A percentile compares a stretch with the other conserved stretches of the same genome.
Conservation (phyloP, 2,797 vertebrate genomes). For the Sparidentex hasta region DNA sequence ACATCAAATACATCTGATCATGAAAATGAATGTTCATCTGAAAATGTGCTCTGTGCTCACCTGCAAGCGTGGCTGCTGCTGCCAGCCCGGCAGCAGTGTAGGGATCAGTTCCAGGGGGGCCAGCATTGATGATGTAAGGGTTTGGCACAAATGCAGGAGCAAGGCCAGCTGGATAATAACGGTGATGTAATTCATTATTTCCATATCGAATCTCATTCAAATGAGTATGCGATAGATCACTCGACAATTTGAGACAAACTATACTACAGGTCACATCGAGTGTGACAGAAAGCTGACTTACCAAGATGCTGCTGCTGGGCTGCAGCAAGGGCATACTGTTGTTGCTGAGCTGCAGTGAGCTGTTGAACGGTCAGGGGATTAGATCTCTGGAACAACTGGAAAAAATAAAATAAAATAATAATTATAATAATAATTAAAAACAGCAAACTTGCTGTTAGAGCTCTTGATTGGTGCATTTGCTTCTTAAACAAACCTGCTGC, state of each 20-base stretch:
- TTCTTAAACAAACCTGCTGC: conserved; percentile 84
- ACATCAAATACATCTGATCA: not conserved
- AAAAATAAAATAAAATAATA: not conserved
- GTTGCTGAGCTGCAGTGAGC: conserved; percentile 95
- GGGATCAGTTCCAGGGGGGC: conserved; percentile 95
- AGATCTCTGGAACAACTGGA: conserved; percentile 95
- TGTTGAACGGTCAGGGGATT: conserved; percentile 95
- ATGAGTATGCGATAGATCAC: not conserved
- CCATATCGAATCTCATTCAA: conserved; percentile 20
- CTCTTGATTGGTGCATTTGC: not conserved
- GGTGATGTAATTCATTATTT: conserved; percentile 44
- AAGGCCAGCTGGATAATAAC: conserved; percentile 88
- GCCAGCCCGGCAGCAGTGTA: conserved; percentile 97
- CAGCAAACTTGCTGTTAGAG: conserved; percentile 6
- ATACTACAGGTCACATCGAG: not conserved
- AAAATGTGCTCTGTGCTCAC: conserved; percentile 74
- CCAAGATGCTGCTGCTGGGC: conserved; percentile 97
- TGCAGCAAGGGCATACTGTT: conserved; percentile 96
- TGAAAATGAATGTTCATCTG: not conserved
- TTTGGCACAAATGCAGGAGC: conserved; percentile 99
- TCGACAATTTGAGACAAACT: not conserved
- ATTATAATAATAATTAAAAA: conserved; percentile 18
- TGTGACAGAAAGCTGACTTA: conserved; percentile 72
- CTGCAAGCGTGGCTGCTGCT: conserved; percentile 95
- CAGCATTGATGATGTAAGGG: conserved; percentile 98